Conservation (phyloP, 2,113 vertebrate species). For the Buteo buteo region DNA sequence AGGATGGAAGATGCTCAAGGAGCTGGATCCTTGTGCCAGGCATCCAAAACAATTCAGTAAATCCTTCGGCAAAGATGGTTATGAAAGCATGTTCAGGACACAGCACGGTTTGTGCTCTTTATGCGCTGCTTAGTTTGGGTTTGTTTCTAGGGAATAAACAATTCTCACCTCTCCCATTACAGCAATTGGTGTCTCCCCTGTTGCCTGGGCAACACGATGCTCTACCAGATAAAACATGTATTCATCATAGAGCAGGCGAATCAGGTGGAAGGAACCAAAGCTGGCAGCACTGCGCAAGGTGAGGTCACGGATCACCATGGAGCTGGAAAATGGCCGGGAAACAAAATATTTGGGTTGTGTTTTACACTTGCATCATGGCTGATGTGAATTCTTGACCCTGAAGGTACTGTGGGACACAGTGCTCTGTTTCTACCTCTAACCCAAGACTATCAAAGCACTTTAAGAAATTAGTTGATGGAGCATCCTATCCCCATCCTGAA, state of each 20-base stretch:
- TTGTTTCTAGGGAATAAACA: background rate
- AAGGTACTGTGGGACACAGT: background rate
- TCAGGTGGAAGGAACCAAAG: constrained; percentile 97
- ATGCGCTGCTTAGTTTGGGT: background rate
- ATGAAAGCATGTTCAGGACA: rapidly evolving
- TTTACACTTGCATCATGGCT: rapidly evolving
- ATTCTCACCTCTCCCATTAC: constrained; percentile 95
- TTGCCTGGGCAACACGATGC: constrained; percentile 92
- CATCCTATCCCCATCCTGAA: background rate
- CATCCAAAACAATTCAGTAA: background rate
- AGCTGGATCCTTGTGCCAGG: background rate
- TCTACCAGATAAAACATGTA: constrained; percentile 99
- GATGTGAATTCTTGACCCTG: background rate
- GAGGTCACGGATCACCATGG: constrained; percentile 98
- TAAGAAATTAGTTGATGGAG: background rate
- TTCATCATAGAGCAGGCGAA: constrained; percentile 95
- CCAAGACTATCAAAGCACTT: background rate
- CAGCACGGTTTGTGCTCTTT: background rate
- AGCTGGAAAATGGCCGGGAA: constrained; percentile 67
- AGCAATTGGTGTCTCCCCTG: constrained; percentile 93
- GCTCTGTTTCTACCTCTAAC: background rate
- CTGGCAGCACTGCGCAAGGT: constrained; percentile 95
- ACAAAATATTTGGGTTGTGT: background rate
- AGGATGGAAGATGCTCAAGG: background rate
- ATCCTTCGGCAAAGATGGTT: background rate